phyloP scores from a whole-genome alignment of 53 echinoderm and acorn worm species.

The Hippasteria phrygiana region DNA sequence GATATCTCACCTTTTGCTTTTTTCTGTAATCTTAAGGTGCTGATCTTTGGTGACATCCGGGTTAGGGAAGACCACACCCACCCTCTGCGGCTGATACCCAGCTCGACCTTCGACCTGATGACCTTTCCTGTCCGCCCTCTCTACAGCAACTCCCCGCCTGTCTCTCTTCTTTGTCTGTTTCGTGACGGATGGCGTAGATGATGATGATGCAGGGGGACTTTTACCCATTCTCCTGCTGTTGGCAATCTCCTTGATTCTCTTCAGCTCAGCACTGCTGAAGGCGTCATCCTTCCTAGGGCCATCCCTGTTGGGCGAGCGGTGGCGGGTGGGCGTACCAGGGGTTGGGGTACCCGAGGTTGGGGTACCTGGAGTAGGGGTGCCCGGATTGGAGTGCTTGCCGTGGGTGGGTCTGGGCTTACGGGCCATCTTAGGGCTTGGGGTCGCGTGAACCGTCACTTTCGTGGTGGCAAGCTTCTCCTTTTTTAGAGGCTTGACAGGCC shows the following conservation, averaged over 20 bases:
- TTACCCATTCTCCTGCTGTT: constrained; percentile 68
- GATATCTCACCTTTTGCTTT: no score
- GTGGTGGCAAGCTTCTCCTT: constrained; percentile 31
- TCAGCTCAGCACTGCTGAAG: constrained; percentile 68
- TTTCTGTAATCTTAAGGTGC: no score
- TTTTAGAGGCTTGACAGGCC: constrained; percentile 76
- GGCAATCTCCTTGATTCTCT: constrained; percentile 82
- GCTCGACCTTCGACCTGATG: constrained; percentile 9
- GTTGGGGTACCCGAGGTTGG: constrained; percentile 57
- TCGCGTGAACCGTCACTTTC: constrained; percentile 2
- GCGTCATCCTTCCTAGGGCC: constrained; percentile 37
- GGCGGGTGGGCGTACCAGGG: constrained; percentile 27
- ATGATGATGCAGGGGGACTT: neutral
- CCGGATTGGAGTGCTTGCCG: constrained; percentile 56
- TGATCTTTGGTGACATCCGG: neutral
- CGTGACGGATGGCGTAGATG: neutral
- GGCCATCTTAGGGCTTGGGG: constrained; percentile 46
- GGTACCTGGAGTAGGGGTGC: constrained; percentile 58
- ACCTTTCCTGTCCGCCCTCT: constrained; percentile 17
- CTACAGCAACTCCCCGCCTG: constrained; percentile 36
- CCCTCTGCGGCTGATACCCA: neutral
- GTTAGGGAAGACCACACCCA: neutral
- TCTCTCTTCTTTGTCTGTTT: constrained; percentile 64
- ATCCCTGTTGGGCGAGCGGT: constrained; percentile 19
- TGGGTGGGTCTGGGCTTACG: constrained; percentile 25